phyloP scores from a whole-genome alignment of 2,113 vertebrate genomes.

The Cercopithecus mona region DNA sequence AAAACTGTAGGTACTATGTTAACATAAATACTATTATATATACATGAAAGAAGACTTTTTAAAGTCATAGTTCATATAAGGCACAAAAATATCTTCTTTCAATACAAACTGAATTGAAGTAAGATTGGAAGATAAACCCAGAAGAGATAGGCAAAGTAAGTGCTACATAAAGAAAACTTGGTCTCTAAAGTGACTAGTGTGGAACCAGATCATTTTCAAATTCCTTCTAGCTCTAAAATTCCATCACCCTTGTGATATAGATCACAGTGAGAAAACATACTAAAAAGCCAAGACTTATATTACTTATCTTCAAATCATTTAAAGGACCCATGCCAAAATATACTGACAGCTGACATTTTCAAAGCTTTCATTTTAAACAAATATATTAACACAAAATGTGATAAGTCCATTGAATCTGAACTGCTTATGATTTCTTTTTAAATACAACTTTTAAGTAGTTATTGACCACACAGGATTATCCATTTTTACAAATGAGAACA shows the following conservation, averaged over 20 bases:
- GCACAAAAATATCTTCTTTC: not conserved
- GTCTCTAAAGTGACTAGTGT: not conserved
- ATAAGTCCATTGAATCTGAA: not conserved
- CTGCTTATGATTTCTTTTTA: not conserved
- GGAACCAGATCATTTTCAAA: not conserved
- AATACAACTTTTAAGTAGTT: not conserved
- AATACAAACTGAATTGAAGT: not conserved
- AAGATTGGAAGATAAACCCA: not conserved
- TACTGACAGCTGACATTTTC: not conserved
- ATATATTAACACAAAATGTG: not conserved
- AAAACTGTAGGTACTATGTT: not conserved
- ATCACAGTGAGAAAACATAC: not conserved
- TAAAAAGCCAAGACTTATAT: not conserved
- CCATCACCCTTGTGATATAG: not conserved
- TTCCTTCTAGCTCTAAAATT: not conserved
- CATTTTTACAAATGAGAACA: not conserved
- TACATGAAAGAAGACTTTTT: not conserved
- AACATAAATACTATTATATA: not conserved
- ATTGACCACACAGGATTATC: not conserved
- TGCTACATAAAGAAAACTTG: not conserved
- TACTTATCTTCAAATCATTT: not conserved
- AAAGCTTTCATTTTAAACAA: conserved; percentile 15
- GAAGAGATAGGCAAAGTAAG: not conserved
- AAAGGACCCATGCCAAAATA: conserved; percentile 7
- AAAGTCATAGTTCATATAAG: not conserved